Evolutionary conservation across 2,797 vertebrate species (phyloP), one percentile per base, ranked within the genome.

Genomic region (Mormyrops attenuatus): DNA sequence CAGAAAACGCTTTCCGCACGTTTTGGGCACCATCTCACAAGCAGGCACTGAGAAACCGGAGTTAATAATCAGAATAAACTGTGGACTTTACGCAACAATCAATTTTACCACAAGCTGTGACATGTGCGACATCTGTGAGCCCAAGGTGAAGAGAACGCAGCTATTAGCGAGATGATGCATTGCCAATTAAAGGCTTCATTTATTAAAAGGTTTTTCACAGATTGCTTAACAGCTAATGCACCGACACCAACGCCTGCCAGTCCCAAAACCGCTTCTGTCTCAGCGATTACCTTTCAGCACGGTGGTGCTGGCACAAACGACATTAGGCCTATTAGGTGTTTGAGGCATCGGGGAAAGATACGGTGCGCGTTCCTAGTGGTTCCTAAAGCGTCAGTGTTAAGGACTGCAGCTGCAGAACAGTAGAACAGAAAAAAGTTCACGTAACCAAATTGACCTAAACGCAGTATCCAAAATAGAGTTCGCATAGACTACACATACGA

Each of bases 151-250:
- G 69, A 77, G 69, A 77, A 77, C 69, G 69, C 69, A 41, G 41
- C 41, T 82, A 82, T 82, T 82, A n/a, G 77, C 22, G 22, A 44
- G 77, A 82, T 82, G 77, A 82, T 82, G 77, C 77, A 82, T 82
- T 47, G 41, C 77, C 77, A 82, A 82, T 82, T 82, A 47, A 82
- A 82, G 77, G 38, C 77, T 44, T 82, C 41, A 47, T 82, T 82
- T 82, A 44, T 82, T 77, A 77, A 82, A 82, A 82, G 77, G 41
- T n/a, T 82, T 82, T 82, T 82, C 77, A 82, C 77, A 82, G 41
- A 47, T 82, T 82, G 77, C 77, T 82, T 82, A 82, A 22, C 77
- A 47, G 41, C 38, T 82, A 44, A 82, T 82, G 77, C 77, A 47
- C 38, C 77, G 38, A 82, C 77, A 82, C 41, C 77, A 82, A 3